Percentiles rank a stretch among this genome's conserved stretches.
phyloP scores from a whole-genome alignment of 1,140 invertebrate species.

The Mya arenaria region DNA sequence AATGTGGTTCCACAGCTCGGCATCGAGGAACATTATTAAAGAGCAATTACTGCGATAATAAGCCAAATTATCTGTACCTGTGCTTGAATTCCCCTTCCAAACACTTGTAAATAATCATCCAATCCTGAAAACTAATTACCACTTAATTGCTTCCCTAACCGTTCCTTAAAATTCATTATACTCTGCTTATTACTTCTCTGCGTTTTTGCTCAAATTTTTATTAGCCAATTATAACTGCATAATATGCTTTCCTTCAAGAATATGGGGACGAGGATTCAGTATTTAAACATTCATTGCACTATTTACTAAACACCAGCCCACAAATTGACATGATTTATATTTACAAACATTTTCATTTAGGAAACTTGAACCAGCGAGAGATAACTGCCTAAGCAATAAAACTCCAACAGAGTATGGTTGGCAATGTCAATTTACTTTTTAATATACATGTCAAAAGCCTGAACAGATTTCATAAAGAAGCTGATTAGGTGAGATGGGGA shows the following conservation, averaged over 20 bases:
- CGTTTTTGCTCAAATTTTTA: neutral
- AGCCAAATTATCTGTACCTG: neutral
- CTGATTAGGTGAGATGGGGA: slow-evolving; percentile 46
- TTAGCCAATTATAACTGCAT: neutral
- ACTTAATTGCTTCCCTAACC: slow-evolving; percentile 5
- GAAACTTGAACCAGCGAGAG: slow-evolving; percentile 12
- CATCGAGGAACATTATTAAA: neutral
- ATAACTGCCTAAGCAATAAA: slow-evolving; percentile 36
- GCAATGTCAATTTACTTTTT: slow-evolving; percentile 42
- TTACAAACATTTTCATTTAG: slow-evolving; percentile 40
- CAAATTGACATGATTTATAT: slow-evolving; percentile 57
- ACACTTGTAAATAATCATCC: neutral
- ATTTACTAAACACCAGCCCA: slow-evolving; percentile 39
- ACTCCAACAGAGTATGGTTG: slow-evolving; percentile 9
- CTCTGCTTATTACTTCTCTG: neutral
- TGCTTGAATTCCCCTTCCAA: neutral
- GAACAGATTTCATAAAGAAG: slow-evolving; percentile 16
- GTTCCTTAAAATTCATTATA: neutral
- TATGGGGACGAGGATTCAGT: slow-evolving; percentile 7
- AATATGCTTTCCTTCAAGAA: neutral
- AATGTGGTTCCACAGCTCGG: too few species aligned
- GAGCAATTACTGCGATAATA: neutral
- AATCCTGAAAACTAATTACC: neutral
- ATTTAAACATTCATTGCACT: slow-evolving; percentile 46
- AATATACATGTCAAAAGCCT: slow-evolving; percentile 53